Evolutionary conservation across 64 coral and sea anemone genomes (phyloP), one percentile per base, ranked within the genome.

Genomic region (Acropora yongei): DNA sequence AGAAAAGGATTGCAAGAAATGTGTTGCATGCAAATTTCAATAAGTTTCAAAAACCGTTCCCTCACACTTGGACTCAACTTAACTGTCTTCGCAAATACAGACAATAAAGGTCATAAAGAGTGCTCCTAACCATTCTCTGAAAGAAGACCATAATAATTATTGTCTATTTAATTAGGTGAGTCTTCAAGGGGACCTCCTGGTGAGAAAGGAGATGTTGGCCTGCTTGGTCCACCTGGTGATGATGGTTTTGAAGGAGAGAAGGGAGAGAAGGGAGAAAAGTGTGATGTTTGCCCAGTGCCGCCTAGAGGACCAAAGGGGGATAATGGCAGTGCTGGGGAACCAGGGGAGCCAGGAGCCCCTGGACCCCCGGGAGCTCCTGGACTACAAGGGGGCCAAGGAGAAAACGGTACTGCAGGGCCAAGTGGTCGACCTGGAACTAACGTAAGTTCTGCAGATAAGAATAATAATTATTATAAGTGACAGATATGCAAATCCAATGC

Each of bases 301-400:
- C 69, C 69, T 9, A 44, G 39, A 42, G 90, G 90, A 46, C 80
- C 90, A 3, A 40, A 74, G 47, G 90, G 90, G 49, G 90, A 92
- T 1, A 19, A 12, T 46, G 90, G 90, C 16, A 16, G 7, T 44
- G 8, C 10, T 71, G 91, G 91, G 68, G 8, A 50, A 1, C 75
- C 19, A 30, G 91, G 91, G 0, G 19, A 87, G 57, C 11, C 49
- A 86, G 91, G 91, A 51, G 44, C 53, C 3, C 1, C 71, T 10
- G 91, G 91, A 17, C n/a, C 11, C 18, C 10, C 43, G 7, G 91
- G 91, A 17, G 4, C 19, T 1, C 7, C 44, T 87, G 91, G 91
- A 11, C 16, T n/a, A 1, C 16, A 46, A 71, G 91, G 91, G 17
- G 30, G 41, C 41, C 58, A 71, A 41, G 91, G 91, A 9, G 47